Evolutionary conservation across 2,113 vertebrate genomes (phyloP), one percentile per base, ranked within the genome.

Genomic region (Proteles cristata): DNA sequence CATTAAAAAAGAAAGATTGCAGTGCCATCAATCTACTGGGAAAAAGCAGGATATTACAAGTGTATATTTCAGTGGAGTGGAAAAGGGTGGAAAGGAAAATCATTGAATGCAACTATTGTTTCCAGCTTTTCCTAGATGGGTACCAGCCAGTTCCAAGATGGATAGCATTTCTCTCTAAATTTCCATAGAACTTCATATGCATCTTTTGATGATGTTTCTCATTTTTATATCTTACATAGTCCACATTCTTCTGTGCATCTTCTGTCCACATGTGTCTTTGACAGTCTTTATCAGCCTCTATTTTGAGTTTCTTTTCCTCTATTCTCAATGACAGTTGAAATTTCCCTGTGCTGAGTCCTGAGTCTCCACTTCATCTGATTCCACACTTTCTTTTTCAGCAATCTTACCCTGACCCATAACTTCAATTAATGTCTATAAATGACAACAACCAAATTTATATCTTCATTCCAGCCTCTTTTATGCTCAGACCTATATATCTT

Each of bases 401-500:
- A 39, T 53, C 25, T 92, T 39, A 25, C 26, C 19, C 31, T 81
- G 74, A n/a, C 35, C 35, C 28, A 2, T 73, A 43, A 94, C 82
- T 79, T 66, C 9, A 76, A 3, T 82, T 58, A 82, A 35, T 16
- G 1, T 21, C 19, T 26, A 10, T 43, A 15, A 80, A n/a, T 74
- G 68, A 92, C 26, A 50, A 65, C 50, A 69, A 31, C 4, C 45
- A 90, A 45, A 88, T 90, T 63, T 35, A 19, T 74, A 58, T 88
- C 79, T 92, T 95, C 16, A 89, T 86, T 83, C 26, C 14, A 48
- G 53, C 77, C 21, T 58, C 63, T 92, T 95, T 81, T 68, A 45
- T 35, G 35, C 14, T 94, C 6, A 58, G 2, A 79, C 12, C n/a
- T 82, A 26, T 55, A 8, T 17, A 68, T 87, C 55, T 31, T 26